Conservation (phyloP, 1,140 invertebrate genomes). For the Leguminivora glycinivorella region DNA sequence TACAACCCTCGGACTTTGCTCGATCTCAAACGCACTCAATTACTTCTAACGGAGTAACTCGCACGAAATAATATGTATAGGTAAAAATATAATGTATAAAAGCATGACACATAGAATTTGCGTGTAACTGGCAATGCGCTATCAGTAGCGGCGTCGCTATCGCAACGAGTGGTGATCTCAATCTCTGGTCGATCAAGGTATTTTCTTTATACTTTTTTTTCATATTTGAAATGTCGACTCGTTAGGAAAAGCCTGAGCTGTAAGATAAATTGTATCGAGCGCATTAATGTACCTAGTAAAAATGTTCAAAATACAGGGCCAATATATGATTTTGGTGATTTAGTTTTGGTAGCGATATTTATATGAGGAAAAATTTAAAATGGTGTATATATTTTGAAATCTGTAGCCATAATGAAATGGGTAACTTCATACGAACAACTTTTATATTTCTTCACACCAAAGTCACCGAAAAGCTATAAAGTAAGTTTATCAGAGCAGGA, state of each 20-base stretch:
- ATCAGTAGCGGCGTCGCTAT: conserved; percentile 8
- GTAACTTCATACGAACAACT: too few species aligned
- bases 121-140: not conserved
- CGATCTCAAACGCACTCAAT: not conserved
- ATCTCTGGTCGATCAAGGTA: conserved; percentile 11
- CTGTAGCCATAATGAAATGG: too few species aligned
- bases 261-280: not conserved
- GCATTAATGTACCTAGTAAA: too few species aligned
- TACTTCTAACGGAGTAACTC: not conserved
- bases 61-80: not conserved
- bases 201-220: not conserved
- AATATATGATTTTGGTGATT: too few species aligned
- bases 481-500: too few species aligned
- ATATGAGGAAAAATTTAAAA: too few species aligned
- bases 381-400: too few species aligned
- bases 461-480: too few species aligned
- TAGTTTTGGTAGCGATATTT: too few species aligned
- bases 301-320: too few species aligned
- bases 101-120: conserved; percentile 11
- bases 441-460: too few species aligned
- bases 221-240: not conserved
- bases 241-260: not conserved
- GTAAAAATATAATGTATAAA: conserved; percentile 22
- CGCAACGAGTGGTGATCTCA: conserved; percentile 15
- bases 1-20: not conserved